Percentiles rank a stretch among this genome's conserved stretches.
Evolutionary conservation across 1,140 invertebrate genomes (phyloP).

Genomic region (Leptoteleia sp.): DNA sequence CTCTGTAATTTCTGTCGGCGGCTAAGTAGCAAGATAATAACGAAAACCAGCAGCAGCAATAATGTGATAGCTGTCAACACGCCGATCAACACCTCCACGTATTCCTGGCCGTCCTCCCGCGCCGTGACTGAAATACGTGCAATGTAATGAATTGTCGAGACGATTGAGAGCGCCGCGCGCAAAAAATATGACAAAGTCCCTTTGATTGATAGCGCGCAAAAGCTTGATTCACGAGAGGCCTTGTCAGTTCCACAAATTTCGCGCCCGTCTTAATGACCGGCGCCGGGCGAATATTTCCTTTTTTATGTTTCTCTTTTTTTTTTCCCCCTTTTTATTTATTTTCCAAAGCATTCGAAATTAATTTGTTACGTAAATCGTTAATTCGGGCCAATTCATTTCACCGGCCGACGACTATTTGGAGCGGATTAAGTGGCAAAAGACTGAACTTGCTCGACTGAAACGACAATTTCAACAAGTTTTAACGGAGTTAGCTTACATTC

Average conservation of each 20-base stretch:
- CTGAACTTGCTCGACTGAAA: neutral
- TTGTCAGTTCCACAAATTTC: conserved; percentile 46
- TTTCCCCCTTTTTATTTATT: conserved; percentile 32
- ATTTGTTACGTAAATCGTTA: conserved; percentile 21
- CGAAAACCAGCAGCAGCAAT: conserved; percentile 84
- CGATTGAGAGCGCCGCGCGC: conserved; percentile 25
- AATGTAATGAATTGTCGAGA: conserved; percentile 56
- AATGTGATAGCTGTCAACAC: conserved; percentile 87
- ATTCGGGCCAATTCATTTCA: conserved; percentile 2
- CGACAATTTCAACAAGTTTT: conserved; percentile 3
- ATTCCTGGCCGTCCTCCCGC: conserved; percentile 83
- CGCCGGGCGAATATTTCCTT: neutral
- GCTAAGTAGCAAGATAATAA: conserved; percentile 85
- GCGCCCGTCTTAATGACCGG: conserved; percentile 23
- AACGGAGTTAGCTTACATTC: neutral
- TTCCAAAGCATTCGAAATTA: conserved; percentile 12
- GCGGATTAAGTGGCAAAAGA: neutral
- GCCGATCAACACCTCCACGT: conserved; percentile 87
- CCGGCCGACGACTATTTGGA: neutral
- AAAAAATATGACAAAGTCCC: conserved; percentile 60
- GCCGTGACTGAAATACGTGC: conserved; percentile 81
- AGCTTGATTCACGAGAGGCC: conserved; percentile 53
- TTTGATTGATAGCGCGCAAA: conserved; percentile 57
- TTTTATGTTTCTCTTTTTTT: too few species aligned
- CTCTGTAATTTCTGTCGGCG: conserved; percentile 85